These are phyloP conservation scores for Drosophila fuyamai DNA, from an alignment of 1,140 invertebrate species.

Conservation along the genomic window DNA sequence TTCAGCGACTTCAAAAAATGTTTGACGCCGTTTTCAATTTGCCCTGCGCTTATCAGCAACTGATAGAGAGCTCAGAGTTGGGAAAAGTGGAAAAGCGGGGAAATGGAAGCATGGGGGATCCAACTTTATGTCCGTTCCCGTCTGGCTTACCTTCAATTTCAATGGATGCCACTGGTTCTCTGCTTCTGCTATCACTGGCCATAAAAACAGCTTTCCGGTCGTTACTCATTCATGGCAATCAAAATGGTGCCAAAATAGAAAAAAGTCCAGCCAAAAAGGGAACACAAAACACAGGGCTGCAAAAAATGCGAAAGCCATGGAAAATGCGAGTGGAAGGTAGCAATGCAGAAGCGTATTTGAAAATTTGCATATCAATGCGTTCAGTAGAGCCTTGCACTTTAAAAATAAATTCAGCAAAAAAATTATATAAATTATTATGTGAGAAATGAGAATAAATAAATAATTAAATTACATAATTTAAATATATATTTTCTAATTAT, in stretches of 20 bases:
- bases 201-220: slow-evolving; percentile 83
- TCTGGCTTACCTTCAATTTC: slow-evolving; percentile 62
- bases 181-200: slow-evolving; percentile 74
- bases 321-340: slow-evolving; percentile 6
- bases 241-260: slow-evolving; percentile 82
- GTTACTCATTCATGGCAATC: slow-evolving; percentile 83
- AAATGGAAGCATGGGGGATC: neutral
- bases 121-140: slow-evolving; percentile 48
- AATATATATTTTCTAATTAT: no score
- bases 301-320: slow-evolving; percentile 13
- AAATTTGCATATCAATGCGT: slow-evolving; percentile 82
- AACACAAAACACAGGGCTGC: slow-evolving; percentile 25
- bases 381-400: slow-evolving; percentile 36
- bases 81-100: neutral
- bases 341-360: slow-evolving; percentile 60
- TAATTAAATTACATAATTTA: no score
- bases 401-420: neutral
- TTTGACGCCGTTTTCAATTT: slow-evolving; percentile 79
- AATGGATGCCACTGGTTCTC: slow-evolving; percentile 36
- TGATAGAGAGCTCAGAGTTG: slow-evolving; percentile 41
- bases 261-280: slow-evolving; percentile 59
- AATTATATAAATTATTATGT: no score
- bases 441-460: no score
- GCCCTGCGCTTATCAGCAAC: slow-evolving; percentile 69
- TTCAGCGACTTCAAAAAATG: slow-evolving; percentile 71